Evolutionary conservation across 2,113 vertebrate species (phyloP), one percentile per base, ranked within the genome.

Genomic region (Eleginops maclovinus): DNA sequence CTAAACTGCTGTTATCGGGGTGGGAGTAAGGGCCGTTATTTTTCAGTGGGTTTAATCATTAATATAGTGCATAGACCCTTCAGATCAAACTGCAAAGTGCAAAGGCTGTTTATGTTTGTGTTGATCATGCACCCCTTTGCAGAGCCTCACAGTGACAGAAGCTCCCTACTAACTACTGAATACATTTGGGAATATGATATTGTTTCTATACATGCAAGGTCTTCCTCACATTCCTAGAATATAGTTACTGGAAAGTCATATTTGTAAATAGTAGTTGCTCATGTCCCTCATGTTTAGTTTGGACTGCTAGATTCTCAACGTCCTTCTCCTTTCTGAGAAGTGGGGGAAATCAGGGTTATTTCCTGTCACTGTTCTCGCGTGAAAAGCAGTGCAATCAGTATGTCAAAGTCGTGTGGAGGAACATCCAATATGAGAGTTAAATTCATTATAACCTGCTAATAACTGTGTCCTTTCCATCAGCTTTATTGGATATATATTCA

Each of bases 1-100:
- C 17, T 5, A 44, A 47, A 56, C 13, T 41, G 16, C 10, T 40
- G 26, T 4, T 59, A 71, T 8, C n/a, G 3, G 9, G 0, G 28
- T 11, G 6, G 11, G 22, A n/a, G 51, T 26, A 49, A 49, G 21
- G 60, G 41, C 28, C 6, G 43, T 82, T 88, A 64, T 86, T 87
- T 82, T 68, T 66, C 50, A 63, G 24, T 21, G 40, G 22, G 78
- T 55, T 91, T 91, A 93, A 93, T 92, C 24, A 92, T 93, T 93
- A 59, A 87, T 87, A 3, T 2, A 15, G 56, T 46, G 11, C 60
- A 75, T n/a, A 81, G 84, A 83, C 64, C 75, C 71, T 71, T 75
- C 72, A 46, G 84, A 70, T 77, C 86, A 83, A 82, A 89, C 62
- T 88, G 49, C 85, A 91, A 90, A 92, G 89, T 91, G 58, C 90